Evolutionary conservation across 2,888 invertebrate species (phyloP), one percentile per base, ranked within the genome.

Genomic region (Sialis lutaria): DNA sequence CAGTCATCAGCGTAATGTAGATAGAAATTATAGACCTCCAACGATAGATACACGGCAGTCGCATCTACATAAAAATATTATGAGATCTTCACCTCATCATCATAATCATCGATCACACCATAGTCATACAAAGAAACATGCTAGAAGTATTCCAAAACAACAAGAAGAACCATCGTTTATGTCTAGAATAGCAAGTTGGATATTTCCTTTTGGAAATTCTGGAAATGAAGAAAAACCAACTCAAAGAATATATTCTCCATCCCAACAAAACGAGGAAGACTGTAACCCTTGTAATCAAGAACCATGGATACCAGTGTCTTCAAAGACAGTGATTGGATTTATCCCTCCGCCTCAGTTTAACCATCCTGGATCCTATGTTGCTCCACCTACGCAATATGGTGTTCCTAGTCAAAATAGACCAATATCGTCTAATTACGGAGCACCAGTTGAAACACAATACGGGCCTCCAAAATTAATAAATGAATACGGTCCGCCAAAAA

Each of bases 271-370:
- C 50, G 49, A 54, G 50, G 45, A 72, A 57, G 72, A 74, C 51
- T 88, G 88, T 58, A 79, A 82, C 58, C 75, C 82, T 47, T 88
- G 88, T 58, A 85, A 87, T 60, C 73, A 76, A 60, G 75, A 78
- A 56, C 87, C 88, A 49, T 88, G 88, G 88, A 74, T 84, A 55
- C 88, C 88, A 35, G 76, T 87, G n/a, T 60, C 57, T 5, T 54
- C 56, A 44, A 57, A 57, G 49, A 59, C 59, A 34, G 49, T 59
- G 9, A 55, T 60, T 39, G 59, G 58, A 42, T 60, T 60, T 50
- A 55, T 56, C 9, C 58, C 57, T 33, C 58, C 57, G 7, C 12
- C 12, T 30, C 49, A 8, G 30, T 42, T 10, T 31, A 13, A 42
- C 8, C 47, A 49, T 13, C 40, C 49, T 40, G 30, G 7, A 40